Base-by-base conservation (phyloP, 2,113 vertebrate species). In the Acrocephalus arundinaceus region DNA sequence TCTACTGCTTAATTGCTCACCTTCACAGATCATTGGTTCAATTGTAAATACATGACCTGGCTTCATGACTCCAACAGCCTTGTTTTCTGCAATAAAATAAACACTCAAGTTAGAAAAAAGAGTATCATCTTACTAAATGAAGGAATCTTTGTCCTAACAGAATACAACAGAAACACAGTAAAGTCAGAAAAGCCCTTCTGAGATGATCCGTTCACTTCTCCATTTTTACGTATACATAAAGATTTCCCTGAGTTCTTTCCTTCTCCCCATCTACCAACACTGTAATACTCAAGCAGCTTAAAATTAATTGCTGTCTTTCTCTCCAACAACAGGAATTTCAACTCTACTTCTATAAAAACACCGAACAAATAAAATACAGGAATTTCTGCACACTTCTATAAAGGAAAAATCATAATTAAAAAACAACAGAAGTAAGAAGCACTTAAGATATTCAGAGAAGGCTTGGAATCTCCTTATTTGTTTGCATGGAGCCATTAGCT, bases 1-100 rank as follows among this genome's bases (percentile, higher is more conserved):
- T 66, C 49, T 37, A 4, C 5, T 59, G 55, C 51, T 62, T 4
- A 78, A 75, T 30, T 75, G 80, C 96, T 99, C 94, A 99, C 99
- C 99, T 99, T 99, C 99, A 97, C 99, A 99, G 89, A 99, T 99
- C 99, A 99, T 99, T 89, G 99, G 99, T 92, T 99, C 99, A 70
- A 99, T 99, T 95, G 99, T 99, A 97, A 99, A 99, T 58, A 99
- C 98, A 10, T 99, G 99, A 49, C 99, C 99, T 6, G 99, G 99
- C 93, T 99, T 99, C 98, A 99, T 99, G 37, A 99, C 99, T 82
- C 99, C 99, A 87, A 99, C 99, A 20, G 99, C 99, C 98, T 99
- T 99, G 96, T 99, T 99, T 99, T 99, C 99, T 99, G 94, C 52
- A 98, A 97, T 81, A 67, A 95, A 96, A 97, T 18, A 62, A 94